Evolutionary conservation across 35 echinoderm and acorn worm genomes (phyloP).

Genomic region (Holothuria glaberrima): DNA sequence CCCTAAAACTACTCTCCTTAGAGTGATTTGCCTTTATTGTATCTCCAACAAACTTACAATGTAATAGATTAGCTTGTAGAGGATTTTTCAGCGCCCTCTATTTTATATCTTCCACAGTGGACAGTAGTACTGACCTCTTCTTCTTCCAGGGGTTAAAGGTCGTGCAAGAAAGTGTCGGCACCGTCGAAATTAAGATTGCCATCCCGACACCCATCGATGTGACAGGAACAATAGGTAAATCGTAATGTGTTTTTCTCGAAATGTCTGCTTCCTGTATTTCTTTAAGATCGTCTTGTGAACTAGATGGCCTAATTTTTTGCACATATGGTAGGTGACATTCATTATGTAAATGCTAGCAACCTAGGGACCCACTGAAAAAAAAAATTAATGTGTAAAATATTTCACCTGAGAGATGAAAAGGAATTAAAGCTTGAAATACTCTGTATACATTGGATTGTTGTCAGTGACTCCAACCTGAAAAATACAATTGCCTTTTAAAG

Average conservation of each 20-base stretch:
- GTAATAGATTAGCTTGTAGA: no score
- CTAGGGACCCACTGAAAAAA: neutral
- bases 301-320: neutral
- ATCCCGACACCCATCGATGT: neutral
- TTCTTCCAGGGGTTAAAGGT: conserved; percentile 1
- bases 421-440: neutral
- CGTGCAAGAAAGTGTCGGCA: neutral
- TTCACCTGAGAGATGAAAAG: no score
- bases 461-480: no score
- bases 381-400: neutral
- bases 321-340: neutral
- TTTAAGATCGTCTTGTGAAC: neutral
- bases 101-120: no score
- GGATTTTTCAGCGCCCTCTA: no score
- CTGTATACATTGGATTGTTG: neutral
- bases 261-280: neutral
- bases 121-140: neutral
- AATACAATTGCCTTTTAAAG: no score
- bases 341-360: neutral
- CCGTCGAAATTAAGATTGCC: neutral
- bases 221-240: neutral
- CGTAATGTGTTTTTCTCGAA: neutral
- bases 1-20: no score
- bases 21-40: no score
- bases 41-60: no score